A percentile compares a stretch with the other conserved stretches of the same genome.
Conservation (phyloP, 2,797 vertebrate genomes). For the Tapera naevia region DNA sequence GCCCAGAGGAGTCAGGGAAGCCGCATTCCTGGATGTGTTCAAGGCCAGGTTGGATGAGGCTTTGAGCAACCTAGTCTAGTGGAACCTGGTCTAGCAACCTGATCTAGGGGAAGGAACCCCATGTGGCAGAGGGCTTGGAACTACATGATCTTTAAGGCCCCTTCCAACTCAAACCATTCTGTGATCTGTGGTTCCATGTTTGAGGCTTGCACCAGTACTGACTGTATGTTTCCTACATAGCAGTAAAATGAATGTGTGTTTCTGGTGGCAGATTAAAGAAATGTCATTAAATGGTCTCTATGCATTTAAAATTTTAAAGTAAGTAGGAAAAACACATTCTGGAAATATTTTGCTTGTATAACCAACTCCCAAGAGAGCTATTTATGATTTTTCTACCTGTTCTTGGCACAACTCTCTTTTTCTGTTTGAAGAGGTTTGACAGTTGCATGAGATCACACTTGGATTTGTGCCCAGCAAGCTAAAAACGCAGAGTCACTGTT, state of each 20-base stretch:
- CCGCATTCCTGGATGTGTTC: no score
- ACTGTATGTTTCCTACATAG: neutral
- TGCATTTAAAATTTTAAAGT: neutral
- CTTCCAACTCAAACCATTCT: no score
- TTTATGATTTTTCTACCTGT: conserved; percentile 45
- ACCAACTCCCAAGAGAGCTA: neutral
- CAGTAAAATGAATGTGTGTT: neutral
- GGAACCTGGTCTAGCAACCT: no score
- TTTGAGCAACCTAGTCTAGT: no score
- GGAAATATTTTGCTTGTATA: conserved; percentile 9
- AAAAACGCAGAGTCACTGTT: conserved; percentile 70
- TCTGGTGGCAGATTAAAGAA: neutral
- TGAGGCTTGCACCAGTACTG: neutral
- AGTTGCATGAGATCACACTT: conserved; percentile 67
- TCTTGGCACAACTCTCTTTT: conserved; percentile 25
- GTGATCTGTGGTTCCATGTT: fast-evolving
- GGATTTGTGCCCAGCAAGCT: conserved; percentile 46
- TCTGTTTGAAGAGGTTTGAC: conserved; percentile 57
- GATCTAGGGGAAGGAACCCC: no score
- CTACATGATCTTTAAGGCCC: no score
- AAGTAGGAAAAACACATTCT: neutral
- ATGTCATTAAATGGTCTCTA: neutral
- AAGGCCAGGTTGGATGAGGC: no score
- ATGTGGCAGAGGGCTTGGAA: no score
- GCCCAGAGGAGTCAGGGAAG: no score